These are phyloP conservation scores for Enoplosus armatus DNA, from an alignment of 2,797 vertebrate species.

Conservation along the genomic window DNA sequence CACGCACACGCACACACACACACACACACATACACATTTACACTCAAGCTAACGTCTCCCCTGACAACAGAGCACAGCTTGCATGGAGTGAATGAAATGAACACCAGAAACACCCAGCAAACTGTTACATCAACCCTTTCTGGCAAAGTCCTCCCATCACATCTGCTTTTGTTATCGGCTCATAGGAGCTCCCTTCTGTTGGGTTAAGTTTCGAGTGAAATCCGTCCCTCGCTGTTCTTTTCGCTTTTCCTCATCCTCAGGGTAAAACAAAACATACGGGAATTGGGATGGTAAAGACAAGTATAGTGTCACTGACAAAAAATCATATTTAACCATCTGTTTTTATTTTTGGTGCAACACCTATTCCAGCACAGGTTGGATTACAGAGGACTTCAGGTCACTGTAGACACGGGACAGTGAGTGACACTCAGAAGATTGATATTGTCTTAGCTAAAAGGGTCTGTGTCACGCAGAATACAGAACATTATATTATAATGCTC, in stretches of 20 bases:
- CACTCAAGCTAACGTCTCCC: conserved; percentile 67
- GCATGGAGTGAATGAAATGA: conserved; percentile 77
- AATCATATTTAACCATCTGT: conserved; percentile 10
- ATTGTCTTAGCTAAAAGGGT: conserved; percentile 67
- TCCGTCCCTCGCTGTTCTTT: conserved; percentile 26
- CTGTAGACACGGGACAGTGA: conserved; percentile 40
- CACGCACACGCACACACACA: not conserved
- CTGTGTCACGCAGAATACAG: conserved; percentile 69
- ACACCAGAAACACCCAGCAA: conserved; percentile 80
- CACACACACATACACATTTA: conserved; percentile 19
- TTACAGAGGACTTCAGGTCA: conserved; percentile 56
- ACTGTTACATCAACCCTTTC: conserved; percentile 81
- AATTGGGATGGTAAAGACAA: not conserved
- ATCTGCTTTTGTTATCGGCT: conserved; percentile 82
- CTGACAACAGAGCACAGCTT: conserved; percentile 77
- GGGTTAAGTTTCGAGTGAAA: conserved; percentile 50
- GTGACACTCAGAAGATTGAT: conserved; percentile 71
- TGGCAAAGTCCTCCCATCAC: conserved; percentile 78
- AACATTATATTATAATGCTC: conserved; percentile 77
- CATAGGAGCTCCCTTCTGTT: conserved; percentile 67
- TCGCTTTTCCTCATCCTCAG: conserved; percentile 7
- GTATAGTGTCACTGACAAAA: not conserved
- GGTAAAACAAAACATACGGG: conserved; percentile 4
- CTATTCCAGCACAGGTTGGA: conserved; percentile 10
- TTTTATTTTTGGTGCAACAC: not conserved